Base-by-base conservation (phyloP, 2,888 invertebrate genomes). In the Odontocolon sp. region DNA sequence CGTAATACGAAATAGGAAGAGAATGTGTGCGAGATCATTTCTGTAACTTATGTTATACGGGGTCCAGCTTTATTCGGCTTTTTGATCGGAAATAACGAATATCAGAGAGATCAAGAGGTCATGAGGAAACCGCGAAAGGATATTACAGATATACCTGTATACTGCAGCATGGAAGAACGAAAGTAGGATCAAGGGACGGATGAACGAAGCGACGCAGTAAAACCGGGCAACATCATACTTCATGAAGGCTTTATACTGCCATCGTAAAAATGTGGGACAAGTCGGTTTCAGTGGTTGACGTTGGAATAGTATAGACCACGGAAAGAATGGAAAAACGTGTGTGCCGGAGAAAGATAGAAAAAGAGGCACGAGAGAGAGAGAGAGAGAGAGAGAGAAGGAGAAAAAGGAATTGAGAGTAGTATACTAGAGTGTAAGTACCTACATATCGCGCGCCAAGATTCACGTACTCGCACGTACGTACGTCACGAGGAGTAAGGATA, bases 191-290 rank as follows among this genome's bases (percentile, higher is more conserved):
- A 38, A 56, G 33, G 8, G 36, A 26, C 5, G 56, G 45, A 64
- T 26, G 36, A 28, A 57, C 47, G 31, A 23, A 21, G 28, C 18
- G 11, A 57, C 36, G 56, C 54, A 26, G 64, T 59, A 59, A 59
- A 66, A 59, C 42, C 33, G 52, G 26, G 28, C 50, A 59, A 50
- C 52, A 59, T 66, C 72, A 57, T 72, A 59, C 57, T 59, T 57
- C 64, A 66, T 38, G 31, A 33, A 66, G 28, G 59, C 50, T 66
- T 71, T 64, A 71, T 66, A 59, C 59, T 16, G 59, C 40, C 50
- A 42, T 72, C 72, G 50, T 72, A 72, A 72, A 72, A 52, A 59
- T 38, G 38, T 56, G 52, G 57, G 59, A 59, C 64, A 72, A 59
- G 63, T 54, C 71, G 42, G 45, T 56, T 64, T 63, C 40, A 23